phyloP scores from a whole-genome alignment of 2,113 vertebrate genomes.

The Sinocyclocheilus anshuiensis region DNA sequence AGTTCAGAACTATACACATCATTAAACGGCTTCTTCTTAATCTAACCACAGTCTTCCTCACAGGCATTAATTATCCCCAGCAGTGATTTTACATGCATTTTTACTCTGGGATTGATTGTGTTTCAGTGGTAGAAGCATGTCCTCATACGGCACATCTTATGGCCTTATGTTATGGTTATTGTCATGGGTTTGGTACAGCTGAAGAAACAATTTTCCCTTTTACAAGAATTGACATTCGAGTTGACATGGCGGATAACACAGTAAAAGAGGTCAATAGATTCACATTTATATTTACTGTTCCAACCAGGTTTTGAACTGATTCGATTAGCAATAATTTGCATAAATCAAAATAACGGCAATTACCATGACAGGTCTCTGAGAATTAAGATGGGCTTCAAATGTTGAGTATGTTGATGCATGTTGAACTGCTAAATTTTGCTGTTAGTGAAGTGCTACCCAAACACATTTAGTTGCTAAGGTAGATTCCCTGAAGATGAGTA shows the following conservation, averaged over 20 bases:
- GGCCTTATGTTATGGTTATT: neutral
- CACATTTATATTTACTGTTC: constrained; percentile 17
- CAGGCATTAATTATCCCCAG: constrained; percentile 27
- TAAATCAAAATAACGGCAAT: neutral
- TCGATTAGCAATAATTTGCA: neutral
- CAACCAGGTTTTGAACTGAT: neutral
- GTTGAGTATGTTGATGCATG: neutral
- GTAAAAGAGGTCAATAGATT: neutral
- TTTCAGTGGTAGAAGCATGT: neutral
- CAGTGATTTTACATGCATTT: constrained; percentile 21
- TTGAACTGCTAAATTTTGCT: neutral
- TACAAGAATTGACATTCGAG: neutral
- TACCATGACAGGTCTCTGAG: neutral
- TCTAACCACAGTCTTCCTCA: constrained; percentile 32
- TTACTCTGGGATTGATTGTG: neutral
- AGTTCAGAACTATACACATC: constrained; percentile 39
- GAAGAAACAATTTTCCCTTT: constrained; percentile 27
- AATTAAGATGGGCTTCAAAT: neutral
- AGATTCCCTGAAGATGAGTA: neutral
- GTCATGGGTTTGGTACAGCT: neutral
- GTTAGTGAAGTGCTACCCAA: neutral
- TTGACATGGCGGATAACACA: neutral
- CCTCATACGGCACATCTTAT: neutral
- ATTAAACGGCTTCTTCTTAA: constrained; percentile 40
- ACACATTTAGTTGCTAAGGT: neutral